These are phyloP conservation scores for Mactra quadrangularis DNA, from an alignment of 1,140 invertebrate species.

Conservation along the genomic window DNA sequence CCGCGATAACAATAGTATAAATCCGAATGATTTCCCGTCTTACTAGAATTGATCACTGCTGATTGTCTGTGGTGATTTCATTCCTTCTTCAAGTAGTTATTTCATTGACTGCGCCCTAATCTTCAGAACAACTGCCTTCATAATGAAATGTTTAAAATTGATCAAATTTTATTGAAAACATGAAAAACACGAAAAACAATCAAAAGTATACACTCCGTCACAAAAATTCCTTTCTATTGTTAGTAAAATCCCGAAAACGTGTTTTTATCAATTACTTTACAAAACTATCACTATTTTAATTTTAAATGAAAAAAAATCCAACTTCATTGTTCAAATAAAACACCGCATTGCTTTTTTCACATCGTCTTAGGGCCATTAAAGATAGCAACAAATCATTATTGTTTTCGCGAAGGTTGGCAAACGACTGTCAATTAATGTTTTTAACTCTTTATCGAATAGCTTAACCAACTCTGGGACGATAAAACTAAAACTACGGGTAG, in stretches of 20 bases:
- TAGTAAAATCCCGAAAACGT: constrained; percentile 2
- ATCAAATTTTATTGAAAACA: too few species aligned
- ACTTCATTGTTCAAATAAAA: constrained; percentile 46
- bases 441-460: constrained; percentile 46
- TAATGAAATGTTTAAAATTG: too few species aligned
- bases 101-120: constrained; percentile 22
- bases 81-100: constrained; percentile 12
- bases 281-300: constrained; percentile 23
- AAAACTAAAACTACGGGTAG: constrained; percentile 4
- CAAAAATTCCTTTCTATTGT: constrained; percentile 15
- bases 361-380: constrained; percentile 53
- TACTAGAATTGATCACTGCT: constrained; percentile 16
- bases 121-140: constrained; percentile 24
- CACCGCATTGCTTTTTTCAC: constrained; percentile 43
- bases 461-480: constrained; percentile 25
- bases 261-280: constrained; percentile 31
- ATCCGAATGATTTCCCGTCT: constrained; percentile 33
- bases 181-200: neutral
- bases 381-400: constrained; percentile 43
- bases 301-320: constrained; percentile 1
- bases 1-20: constrained; percentile 40
- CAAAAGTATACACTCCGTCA: neutral
- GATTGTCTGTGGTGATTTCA: neutral
- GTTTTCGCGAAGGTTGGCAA: constrained; percentile 43
- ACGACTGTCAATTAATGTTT: constrained; percentile 48